Conservation (phyloP, 2,888 invertebrate species). For the Dynastes maya region DNA sequence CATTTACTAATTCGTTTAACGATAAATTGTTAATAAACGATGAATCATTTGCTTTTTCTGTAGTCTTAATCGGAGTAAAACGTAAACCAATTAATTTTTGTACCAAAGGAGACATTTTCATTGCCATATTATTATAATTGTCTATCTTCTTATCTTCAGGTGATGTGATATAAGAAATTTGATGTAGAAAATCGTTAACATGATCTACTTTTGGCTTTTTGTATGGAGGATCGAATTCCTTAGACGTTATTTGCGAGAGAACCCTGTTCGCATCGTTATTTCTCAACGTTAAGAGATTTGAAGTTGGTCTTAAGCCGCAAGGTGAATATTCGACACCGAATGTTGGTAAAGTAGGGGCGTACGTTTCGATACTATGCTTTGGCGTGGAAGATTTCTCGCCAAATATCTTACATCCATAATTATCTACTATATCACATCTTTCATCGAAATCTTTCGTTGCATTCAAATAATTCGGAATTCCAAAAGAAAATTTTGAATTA, state of each 20-base stretch:
- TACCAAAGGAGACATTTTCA: conserved; percentile 76
- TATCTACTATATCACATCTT: conserved; percentile 57
- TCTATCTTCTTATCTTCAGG: conserved; percentile 60
- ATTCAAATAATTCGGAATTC: conserved; percentile 62
- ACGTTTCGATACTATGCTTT: conserved; percentile 65
- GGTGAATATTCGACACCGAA: conserved; percentile 75
- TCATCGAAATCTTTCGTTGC: conserved; percentile 68
- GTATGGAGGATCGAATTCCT: conserved; percentile 70
- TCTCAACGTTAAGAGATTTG: conserved; percentile 68
- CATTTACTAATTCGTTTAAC: conserved; percentile 77
- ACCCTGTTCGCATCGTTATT: conserved; percentile 68
- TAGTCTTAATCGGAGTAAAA: conserved; percentile 70
- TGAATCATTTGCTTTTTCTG: conserved; percentile 68
- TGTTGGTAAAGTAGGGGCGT: conserved; percentile 71
- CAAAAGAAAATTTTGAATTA: conserved; percentile 54
- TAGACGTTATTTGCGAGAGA: conserved; percentile 69
- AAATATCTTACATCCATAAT: conserved; percentile 37
- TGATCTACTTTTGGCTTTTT: conserved; percentile 64
- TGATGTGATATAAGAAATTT: conserved; percentile 63
- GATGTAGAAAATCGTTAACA: conserved; percentile 66
- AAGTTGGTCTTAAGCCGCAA: conserved; percentile 66
- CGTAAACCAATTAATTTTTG: conserved; percentile 75
- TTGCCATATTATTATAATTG: conserved; percentile 51
- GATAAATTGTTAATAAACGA: conserved; percentile 74
- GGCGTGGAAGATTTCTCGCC: conserved; percentile 35